phyloP scores from a whole-genome alignment of 2,888 invertebrate genomes.

The Mystacides longicornis region DNA sequence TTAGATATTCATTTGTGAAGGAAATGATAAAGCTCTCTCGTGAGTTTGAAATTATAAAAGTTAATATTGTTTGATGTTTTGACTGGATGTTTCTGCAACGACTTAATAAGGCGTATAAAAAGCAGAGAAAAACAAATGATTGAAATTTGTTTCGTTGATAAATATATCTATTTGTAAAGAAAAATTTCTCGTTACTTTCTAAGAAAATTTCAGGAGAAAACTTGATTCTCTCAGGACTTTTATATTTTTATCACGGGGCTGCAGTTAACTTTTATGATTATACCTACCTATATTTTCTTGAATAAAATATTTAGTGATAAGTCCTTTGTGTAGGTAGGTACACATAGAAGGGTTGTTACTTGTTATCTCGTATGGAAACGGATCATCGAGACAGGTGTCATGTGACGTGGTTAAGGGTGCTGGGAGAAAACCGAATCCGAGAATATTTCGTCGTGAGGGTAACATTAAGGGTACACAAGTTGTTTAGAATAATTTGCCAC shows the following conservation, averaged over 20 bases:
- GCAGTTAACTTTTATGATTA: background rate
- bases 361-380: conserved; percentile 8
- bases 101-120: no score
- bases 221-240: background rate
- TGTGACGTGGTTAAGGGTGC: conserved; percentile 14
- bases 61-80: no score
- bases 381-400: conserved; percentile 22
- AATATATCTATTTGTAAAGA: no score
- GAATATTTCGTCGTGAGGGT: conserved; percentile 10
- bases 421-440: conserved; percentile 10
- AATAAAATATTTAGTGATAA: background rate
- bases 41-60: no score
- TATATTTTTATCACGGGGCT: background rate
- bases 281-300: no score
- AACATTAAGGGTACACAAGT: conserved; percentile 10
- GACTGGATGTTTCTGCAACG: no score
- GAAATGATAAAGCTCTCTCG: no score
- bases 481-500: conserved; percentile 12
- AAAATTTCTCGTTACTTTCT: no score
- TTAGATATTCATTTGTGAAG: no score
- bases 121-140: no score
- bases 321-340: conserved; percentile 3
- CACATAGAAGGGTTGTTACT: conserved; percentile 9
- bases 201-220: no score
- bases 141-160: no score